Evolutionary conservation across 2,113 vertebrate species (phyloP).

Genomic region (Chlorodrepanis virens): DNA sequence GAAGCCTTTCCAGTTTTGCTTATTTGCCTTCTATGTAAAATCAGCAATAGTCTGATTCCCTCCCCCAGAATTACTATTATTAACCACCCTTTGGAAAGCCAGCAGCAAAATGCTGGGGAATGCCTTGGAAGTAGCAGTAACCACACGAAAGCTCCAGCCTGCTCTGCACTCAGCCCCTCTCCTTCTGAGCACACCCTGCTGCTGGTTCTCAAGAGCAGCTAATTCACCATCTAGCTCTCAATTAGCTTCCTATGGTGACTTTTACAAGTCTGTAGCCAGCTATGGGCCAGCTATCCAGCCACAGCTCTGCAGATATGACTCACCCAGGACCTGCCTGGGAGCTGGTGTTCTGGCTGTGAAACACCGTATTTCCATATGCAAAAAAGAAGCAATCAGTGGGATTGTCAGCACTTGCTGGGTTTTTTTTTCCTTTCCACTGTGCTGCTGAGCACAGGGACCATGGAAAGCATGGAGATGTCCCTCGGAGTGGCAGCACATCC

Average conservation of each 20-base stretch:
- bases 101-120: neutral
- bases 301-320: neutral
- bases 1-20: neutral
- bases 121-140: neutral
- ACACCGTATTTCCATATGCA: neutral
- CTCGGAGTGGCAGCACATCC: neutral
- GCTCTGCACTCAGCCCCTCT: neutral
- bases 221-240: neutral
- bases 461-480: neutral
- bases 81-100: neutral
- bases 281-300: neutral
- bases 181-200: neutral
- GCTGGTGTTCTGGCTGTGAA: neutral
- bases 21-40: neutral
- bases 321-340: neutral
- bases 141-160: neutral
- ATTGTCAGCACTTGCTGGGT: neutral
- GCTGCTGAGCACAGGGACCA: neutral
- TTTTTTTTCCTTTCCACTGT: neutral
- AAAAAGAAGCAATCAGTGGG: neutral
- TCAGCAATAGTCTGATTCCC: neutral
- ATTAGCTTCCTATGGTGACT: neutral
- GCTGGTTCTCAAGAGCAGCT: neutral
- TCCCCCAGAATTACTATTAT: neutral
- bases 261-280: neutral